Conservation (phyloP, 2,797 vertebrate genomes). For the Cynodonichthys magdalenae region DNA sequence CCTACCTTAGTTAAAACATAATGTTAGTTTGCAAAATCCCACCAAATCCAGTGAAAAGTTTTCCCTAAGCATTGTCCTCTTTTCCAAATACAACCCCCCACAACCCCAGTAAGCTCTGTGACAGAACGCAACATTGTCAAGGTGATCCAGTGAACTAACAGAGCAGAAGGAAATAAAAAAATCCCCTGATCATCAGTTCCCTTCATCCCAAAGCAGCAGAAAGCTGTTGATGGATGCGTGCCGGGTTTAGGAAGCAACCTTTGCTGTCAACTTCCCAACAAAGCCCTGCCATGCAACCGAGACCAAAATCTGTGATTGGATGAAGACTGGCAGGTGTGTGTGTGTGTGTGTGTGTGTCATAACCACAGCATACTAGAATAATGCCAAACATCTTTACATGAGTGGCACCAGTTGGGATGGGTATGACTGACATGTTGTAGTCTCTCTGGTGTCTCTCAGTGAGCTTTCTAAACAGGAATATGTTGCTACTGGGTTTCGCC, state of each 20-base stretch:
- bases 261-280: conserved; percentile 67
- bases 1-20: conserved; percentile 18
- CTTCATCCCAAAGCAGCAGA: conserved; percentile 62
- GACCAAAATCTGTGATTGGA: conserved; percentile 50
- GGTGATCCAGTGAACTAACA: conserved; percentile 58
- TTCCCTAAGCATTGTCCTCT: conserved; percentile 7
- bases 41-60: conserved; percentile 1
- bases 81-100: conserved; percentile 2
- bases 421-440: conserved; percentile 50
- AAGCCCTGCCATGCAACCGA: conserved; percentile 49
- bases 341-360: conserved; percentile 25
- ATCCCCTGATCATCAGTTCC: conserved; percentile 72
- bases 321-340: conserved; percentile 65
- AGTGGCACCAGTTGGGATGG: conserved; percentile 25
- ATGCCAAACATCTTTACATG: conserved; percentile 47
- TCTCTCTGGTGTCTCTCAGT: conserved; percentile 28
- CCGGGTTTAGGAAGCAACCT: conserved; percentile 64
- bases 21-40: conserved; percentile 21
- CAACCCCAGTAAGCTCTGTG: conserved; percentile 31
- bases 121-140: conserved; percentile 59
- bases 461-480: conserved; percentile 35
- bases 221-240: conserved; percentile 55
- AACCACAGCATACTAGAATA: conserved; percentile 37
- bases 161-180: conserved; percentile 43
- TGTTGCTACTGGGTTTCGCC: conserved; percentile 43